A percentile compares a stretch with the other conserved stretches of the same genome.
Evolutionary conservation across 2,797 vertebrate genomes (phyloP).

Genomic region (Aulostomus chinensis): DNA sequence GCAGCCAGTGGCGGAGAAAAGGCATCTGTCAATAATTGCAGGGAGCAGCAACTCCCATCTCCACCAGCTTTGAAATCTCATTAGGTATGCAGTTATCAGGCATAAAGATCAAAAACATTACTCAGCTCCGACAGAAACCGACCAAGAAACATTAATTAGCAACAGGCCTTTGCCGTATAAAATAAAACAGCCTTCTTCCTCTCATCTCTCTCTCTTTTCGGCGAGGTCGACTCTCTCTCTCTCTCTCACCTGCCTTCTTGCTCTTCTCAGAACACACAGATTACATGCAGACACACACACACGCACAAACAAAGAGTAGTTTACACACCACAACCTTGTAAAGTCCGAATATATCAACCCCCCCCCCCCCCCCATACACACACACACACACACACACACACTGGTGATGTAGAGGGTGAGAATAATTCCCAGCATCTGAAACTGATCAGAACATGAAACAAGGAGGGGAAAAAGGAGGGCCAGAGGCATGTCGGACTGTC

Average conservation of each 20-base stretch:
- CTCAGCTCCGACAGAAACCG: slow-evolving; percentile 99
- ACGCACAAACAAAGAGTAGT: background rate
- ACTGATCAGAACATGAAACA: slow-evolving; percentile 91
- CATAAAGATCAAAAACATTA: slow-evolving; percentile 99
- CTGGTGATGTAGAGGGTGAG: slow-evolving; percentile 13
- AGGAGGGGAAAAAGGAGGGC: slow-evolving; percentile 55
- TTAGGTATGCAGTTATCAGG: slow-evolving; percentile 99
- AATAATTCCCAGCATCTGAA: slow-evolving; percentile 91
- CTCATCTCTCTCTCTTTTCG: slow-evolving; percentile 58
- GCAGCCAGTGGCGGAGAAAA: slow-evolving; percentile 99
- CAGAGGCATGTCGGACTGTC: slow-evolving; percentile 78
- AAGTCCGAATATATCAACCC: slow-evolving; percentile 25
- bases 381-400: slow-evolving; percentile 9
- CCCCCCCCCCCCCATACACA: background rate
- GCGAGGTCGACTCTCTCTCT: slow-evolving; percentile 36
- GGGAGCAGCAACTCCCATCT: slow-evolving; percentile 98
- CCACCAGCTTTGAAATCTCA: slow-evolving; percentile 99
- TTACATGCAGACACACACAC: slow-evolving; percentile 1
- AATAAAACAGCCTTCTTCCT: slow-evolving; percentile 89
- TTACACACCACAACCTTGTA: slow-evolving; percentile 29
- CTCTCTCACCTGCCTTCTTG: slow-evolving; percentile 45
- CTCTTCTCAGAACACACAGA: slow-evolving; percentile 34
- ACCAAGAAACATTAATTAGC: slow-evolving; percentile 99
- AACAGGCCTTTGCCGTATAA: slow-evolving; percentile 96
- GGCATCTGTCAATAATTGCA: slow-evolving; percentile 99